Conservation (phyloP, 2,797 vertebrate genomes). For the Delichon dasypus region DNA sequence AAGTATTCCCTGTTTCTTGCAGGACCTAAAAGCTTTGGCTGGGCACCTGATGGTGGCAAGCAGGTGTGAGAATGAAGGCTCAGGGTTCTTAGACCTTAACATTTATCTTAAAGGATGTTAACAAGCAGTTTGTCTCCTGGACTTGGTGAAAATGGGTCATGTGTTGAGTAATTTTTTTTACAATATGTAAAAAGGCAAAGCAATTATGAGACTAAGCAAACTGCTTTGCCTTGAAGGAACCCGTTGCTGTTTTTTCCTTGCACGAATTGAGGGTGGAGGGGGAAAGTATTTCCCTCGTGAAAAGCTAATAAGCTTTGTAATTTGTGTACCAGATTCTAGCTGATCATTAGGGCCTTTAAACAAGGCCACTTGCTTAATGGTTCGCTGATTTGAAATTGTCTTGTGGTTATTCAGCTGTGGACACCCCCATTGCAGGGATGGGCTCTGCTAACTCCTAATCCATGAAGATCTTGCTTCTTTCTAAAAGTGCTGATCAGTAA, state of each 20-base stretch:
- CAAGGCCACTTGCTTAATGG: neutral
- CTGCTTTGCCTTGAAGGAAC: neutral
- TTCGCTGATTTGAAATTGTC: neutral
- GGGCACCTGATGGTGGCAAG: neutral
- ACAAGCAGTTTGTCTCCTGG: neutral
- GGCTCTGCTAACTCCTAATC: neutral
- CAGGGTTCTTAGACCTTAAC: neutral
- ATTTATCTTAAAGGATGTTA: neutral
- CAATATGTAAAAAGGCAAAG: neutral
- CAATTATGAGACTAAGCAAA: neutral
- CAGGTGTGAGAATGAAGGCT: neutral
- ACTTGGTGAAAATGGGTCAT: neutral
- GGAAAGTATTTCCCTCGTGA: neutral
- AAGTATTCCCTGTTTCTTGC: neutral
- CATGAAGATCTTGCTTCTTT: neutral
- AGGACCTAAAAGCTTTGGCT: neutral
- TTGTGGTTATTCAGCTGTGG: neutral
- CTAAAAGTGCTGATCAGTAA: neutral
- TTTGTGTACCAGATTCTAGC: neutral
- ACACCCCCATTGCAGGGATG: neutral
- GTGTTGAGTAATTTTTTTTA: neutral
- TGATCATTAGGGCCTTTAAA: neutral
- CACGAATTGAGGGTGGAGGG: neutral
- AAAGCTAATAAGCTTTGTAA: neutral
- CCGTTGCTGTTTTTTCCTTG: neutral